Base-by-base conservation (phyloP, 30 jellyfish, hydroid and myxozoan species). In the Cassiopea xamachana region DNA sequence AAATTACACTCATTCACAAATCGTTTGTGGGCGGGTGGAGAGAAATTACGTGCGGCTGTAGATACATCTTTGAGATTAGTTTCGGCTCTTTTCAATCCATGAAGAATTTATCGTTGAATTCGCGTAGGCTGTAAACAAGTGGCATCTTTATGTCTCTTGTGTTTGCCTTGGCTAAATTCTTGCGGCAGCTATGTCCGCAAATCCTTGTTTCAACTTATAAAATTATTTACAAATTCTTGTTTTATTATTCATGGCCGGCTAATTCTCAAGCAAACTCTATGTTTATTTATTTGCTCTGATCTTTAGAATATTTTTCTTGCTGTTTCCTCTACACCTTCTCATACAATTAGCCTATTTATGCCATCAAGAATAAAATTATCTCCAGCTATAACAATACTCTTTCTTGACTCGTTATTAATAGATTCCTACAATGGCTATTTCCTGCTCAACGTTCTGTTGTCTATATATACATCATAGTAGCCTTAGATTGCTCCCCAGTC, bases 11-110 rank as follows among this genome's bases (percentile, higher is more conserved):
- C 64, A 51, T 2, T 51, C 64, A 51, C 64, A 51, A 13, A 62
- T 62, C 74, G 19, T 62, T 62, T 62, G 19, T 62, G 2, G 74
- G 74, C 74, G 74, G 74, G 74, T 62, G 19, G 74, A 17, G 64
- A 51, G 43, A 62, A 62, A 62, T 2, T 62, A 62, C 74, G 43
- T 17, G 43, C 74, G 74, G 43, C 64, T 4, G 74, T 62, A 62
- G 43, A 62, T 8, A 3, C 43, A 62, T 58, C 13, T 58, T 58
- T 58, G 69, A 58, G 13, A 58, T n/a, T 62, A 62, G 2, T 27
- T 27, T 62, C 4, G 43, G 43, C 43, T 62, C 74, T 14, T 3
- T 62, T 62, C 4, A 62, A 62, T 62, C 74, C 10, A 3, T 62
- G 74, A 8, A 8, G 43, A 62, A 17, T 62, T 62, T 13, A 3